Conservation (phyloP, 2,797 vertebrate genomes). For the Decapterus maruadsi region DNA sequence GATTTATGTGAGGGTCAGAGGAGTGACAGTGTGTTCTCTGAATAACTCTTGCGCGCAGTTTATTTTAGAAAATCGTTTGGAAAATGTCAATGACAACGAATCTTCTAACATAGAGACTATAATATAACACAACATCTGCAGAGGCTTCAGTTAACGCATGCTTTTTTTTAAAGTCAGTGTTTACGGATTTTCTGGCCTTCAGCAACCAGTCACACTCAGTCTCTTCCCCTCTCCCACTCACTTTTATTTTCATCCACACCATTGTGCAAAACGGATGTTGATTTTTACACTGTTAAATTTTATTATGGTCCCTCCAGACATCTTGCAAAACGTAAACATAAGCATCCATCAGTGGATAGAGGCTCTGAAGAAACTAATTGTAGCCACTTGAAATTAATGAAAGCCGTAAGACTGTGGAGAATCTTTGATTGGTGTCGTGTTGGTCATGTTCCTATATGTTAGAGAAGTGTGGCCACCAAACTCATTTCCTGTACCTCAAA, state of each 20-base stretch:
- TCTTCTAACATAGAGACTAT: background rate
- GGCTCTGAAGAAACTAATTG: conserved; percentile 17
- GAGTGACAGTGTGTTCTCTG: background rate
- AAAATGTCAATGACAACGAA: background rate
- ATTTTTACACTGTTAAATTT: background rate
- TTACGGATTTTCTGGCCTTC: background rate
- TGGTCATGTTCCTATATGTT: conserved; percentile 3
- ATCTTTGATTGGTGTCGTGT: conserved; percentile 7
- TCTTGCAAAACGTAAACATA: background rate
- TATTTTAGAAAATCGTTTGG: background rate
- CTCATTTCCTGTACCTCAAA: background rate
- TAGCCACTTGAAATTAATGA: background rate
- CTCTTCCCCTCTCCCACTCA: background rate
- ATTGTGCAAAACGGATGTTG: background rate
- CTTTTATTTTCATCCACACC: background rate
- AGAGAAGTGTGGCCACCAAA: background rate
- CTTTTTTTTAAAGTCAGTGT: background rate
- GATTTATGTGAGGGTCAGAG: background rate
- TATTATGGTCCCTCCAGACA: background rate
- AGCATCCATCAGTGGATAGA: conserved; percentile 5
- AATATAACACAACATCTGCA: background rate
- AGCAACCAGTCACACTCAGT: background rate
- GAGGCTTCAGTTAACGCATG: background rate
- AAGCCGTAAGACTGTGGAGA: conserved; percentile 6
- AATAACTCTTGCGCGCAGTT: background rate